These are phyloP conservation scores for Paramuricea clavata DNA, from an alignment of 92 coral and sea anemone genomes.

Conservation along the genomic window DNA sequence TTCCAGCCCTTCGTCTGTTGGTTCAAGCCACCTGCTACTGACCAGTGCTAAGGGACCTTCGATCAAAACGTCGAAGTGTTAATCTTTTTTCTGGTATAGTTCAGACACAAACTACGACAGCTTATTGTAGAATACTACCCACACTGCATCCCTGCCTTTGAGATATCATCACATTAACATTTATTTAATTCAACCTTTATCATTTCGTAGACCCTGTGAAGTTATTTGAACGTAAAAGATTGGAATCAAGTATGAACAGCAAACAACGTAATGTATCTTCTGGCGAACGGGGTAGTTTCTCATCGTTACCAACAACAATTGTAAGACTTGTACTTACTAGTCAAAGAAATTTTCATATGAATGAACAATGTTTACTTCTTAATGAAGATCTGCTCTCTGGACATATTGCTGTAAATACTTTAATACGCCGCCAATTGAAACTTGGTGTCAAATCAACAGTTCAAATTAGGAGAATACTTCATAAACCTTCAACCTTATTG, in stretches of 20 bases:
- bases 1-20: too few species aligned
- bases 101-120: too few species aligned
- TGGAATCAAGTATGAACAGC: constrained; percentile 25
- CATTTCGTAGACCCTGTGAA: constrained; percentile 32
- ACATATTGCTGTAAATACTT: constrained; percentile 60
- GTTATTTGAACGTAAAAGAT: constrained; percentile 38
- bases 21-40: too few species aligned
- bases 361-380: constrained; percentile 3
- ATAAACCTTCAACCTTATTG: constrained; percentile 70
- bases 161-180: neutral
- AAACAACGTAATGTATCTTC: constrained; percentile 34
- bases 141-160: too few species aligned
- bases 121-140: too few species aligned
- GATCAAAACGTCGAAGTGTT: too few species aligned
- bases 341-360: constrained; percentile 1
- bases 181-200: neutral
- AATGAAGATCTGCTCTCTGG: constrained; percentile 66
- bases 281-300: constrained; percentile 15
- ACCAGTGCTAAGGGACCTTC: too few species aligned
- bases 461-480: constrained; percentile 56
- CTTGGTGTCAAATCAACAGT: constrained; percentile 71
- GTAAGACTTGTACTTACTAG: constrained; percentile 39
- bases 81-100: too few species aligned
- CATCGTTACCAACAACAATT: constrained; percentile 37
- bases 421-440: constrained; percentile 72